These are phyloP conservation scores for Florisuga fusca DNA, from an alignment of 2,797 vertebrate species.

Conservation along the genomic window DNA sequence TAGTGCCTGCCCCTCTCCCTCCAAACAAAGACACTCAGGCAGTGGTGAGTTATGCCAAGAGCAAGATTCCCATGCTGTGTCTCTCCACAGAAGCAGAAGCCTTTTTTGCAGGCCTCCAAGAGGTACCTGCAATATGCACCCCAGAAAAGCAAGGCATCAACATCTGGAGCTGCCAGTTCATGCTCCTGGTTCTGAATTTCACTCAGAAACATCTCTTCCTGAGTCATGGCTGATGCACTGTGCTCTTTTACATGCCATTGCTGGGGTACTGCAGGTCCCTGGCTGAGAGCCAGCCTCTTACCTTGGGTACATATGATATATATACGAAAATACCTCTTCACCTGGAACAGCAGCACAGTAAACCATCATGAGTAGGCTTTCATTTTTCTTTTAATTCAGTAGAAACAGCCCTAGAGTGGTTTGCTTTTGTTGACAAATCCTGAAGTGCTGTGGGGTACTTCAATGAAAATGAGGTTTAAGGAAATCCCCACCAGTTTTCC, in stretches of 20 bases:
- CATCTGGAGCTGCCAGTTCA: not conserved
- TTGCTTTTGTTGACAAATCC: not conserved
- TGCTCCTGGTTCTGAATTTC: not conserved
- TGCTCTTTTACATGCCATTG: not conserved
- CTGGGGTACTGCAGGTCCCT: not conserved
- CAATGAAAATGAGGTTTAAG: not conserved
- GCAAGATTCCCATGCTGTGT: rapidly evolving
- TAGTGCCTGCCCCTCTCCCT: not conserved
- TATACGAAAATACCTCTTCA: not conserved
- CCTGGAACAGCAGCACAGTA: not conserved
- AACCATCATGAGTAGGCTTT: not conserved
- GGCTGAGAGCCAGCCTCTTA: not conserved
- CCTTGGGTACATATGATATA: no score
- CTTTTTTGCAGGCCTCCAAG: not conserved
- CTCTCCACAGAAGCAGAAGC: not conserved
- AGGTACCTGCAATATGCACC: not conserved
- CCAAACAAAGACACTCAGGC: not conserved
- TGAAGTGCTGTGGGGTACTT: not conserved
- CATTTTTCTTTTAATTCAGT: not conserved
- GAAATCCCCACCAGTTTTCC: not conserved
- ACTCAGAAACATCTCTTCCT: not conserved
- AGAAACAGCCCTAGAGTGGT: not conserved
- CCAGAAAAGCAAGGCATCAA: not conserved
- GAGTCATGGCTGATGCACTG: not conserved
- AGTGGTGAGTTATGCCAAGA: not conserved